Evolutionary conservation across 2,113 vertebrate species (phyloP), one percentile per base, ranked within the genome.

Genomic region (Hippolais icterina): DNA sequence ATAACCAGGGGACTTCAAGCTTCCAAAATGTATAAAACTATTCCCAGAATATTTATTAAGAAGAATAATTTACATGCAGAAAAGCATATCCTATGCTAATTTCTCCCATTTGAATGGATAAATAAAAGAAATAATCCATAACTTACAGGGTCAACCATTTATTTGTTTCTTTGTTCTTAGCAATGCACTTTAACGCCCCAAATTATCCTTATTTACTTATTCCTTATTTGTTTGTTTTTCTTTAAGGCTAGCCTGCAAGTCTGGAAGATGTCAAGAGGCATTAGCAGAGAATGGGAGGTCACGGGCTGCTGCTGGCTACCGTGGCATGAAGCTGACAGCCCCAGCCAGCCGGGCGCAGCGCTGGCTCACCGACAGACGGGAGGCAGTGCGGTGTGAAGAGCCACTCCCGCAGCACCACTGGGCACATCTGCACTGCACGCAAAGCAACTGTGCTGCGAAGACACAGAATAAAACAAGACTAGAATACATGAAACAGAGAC

Each of bases 41-140:
- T 83, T 96, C 68, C 61, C 83, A 96, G 83, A 87, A 82, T 89
- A 95, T 91, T 95, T 96, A 94, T 78, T 75, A 93, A 92, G 88
- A 90, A 87, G 49, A 92, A 91, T 54, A 80, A 68, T 72, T 95
- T 49, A 46, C 4, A 24, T 54, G 56, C 17, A 77, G 53, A 95
- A 83, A 15, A 83, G 29, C 64, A 78, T 86, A 91, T 61, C 52
- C 42, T 87, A 86, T 87, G 70, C 20, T 81, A 91, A 89, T 89
- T 91, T 85, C 33, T 90, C 27, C 71, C 69, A 4, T 57, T 93
- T 80, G 66, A 83, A 72, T 4, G 10, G 21, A 39, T 22, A 65
- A 71, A 91, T 59, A 9, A 80, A 83, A 84, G 22, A 46, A 44
- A 82, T 15, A 75, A 37, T 47, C 33, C 37, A 17, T 52, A 80